phyloP scores from a whole-genome alignment of 2,888 invertebrate genomes.

The Autographa gamma region DNA sequence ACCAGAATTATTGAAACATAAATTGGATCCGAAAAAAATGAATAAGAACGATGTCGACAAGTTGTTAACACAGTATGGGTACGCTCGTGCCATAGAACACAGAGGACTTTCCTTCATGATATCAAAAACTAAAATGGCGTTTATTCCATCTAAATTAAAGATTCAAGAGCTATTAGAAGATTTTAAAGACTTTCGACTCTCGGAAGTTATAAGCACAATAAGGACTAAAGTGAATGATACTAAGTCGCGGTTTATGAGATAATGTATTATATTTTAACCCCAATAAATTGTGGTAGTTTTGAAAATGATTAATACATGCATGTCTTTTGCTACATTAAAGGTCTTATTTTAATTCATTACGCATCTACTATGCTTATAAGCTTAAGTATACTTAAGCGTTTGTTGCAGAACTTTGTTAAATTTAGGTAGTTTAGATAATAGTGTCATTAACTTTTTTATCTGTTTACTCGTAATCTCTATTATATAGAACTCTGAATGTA shows the following conservation, averaged over 20 bases:
- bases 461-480: no score
- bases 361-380: not conserved
- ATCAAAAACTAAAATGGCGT: constrained; percentile 18
- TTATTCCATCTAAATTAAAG: constrained; percentile 21
- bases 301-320: not conserved
- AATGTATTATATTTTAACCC: not conserved
- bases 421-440: no score
- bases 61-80: constrained; percentile 14
- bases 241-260: not conserved
- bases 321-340: not conserved
- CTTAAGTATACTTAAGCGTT: not conserved
- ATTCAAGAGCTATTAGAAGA: constrained; percentile 2
- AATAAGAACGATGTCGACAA: constrained; percentile 12
- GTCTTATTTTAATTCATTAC: not conserved
- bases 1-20: constrained; percentile 13
- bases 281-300: not conserved
- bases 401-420: no score
- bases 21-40: constrained; percentile 15
- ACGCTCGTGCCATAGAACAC: not conserved
- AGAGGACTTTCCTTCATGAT: constrained; percentile 25
- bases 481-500: no score
- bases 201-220: constrained; percentile 5
- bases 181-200: constrained; percentile 12
- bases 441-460: no score
- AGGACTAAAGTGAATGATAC: not conserved